Conservation (phyloP, 1,140 invertebrate genomes). For the Patella vulgata region DNA sequence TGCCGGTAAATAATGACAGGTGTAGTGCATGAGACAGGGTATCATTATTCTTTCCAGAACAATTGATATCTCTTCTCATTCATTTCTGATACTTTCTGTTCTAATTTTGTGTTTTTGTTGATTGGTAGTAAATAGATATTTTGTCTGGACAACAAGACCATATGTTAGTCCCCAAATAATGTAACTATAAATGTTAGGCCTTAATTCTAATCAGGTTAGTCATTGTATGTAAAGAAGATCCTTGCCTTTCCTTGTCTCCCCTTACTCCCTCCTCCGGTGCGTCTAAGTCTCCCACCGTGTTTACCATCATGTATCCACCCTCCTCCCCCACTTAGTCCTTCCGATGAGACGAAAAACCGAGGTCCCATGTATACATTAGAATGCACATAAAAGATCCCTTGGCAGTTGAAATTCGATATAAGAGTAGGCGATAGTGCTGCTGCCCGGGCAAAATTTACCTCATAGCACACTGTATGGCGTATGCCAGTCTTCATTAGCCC, state of each 20-base stretch:
- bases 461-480: too few relatives aligned
- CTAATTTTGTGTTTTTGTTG: neutral
- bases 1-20: neutral
- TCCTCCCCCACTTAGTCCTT: neutral
- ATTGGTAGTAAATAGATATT: neutral
- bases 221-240: neutral
- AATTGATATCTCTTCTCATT: too few relatives aligned
- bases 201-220: neutral
- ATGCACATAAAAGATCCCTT: too few relatives aligned
- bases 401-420: too few relatives aligned
- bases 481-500: too few relatives aligned
- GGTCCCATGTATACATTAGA: too few relatives aligned
- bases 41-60: neutral
- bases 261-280: neutral
- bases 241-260: neutral
- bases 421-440: too few relatives aligned
- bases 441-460: too few relatives aligned
- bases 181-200: conserved; percentile 7
- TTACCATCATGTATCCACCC: neutral
- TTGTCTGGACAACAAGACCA: conserved; percentile 11
- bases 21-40: too few relatives aligned
- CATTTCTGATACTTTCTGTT: neutral
- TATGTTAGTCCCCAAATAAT: conserved; percentile 4
- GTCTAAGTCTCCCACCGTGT: neutral
- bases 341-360: too few relatives aligned